Percentiles rank a stretch among this genome's conserved stretches.
phyloP scores from a whole-genome alignment of 2,113 vertebrate species.

The Entelurus aequoreus region DNA sequence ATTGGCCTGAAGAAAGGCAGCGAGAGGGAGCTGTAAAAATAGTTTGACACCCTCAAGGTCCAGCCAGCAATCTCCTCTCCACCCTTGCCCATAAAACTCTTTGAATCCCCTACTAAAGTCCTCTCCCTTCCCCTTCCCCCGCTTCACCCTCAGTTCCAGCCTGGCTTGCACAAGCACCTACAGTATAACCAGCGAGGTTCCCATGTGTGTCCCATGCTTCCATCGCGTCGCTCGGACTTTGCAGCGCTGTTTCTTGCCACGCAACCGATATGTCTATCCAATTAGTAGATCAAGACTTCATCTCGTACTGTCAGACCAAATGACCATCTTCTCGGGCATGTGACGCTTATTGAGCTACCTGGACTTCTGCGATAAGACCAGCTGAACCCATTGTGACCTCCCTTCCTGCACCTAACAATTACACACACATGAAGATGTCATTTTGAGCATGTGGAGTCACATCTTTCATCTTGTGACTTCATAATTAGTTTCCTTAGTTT shows the following conservation, averaged over 20 bases:
- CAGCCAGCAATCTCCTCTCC: slow-evolving; percentile 60
- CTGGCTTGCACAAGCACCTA: slow-evolving; percentile 4
- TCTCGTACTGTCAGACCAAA: slow-evolving; percentile 30
- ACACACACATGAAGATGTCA: slow-evolving; percentile 6
- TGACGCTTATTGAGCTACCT: slow-evolving; percentile 33
- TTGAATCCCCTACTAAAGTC: slow-evolving; percentile 52
- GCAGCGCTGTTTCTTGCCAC: slow-evolving; percentile 2
- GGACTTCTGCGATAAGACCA: slow-evolving; percentile 17
- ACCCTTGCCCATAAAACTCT: slow-evolving; percentile 66
- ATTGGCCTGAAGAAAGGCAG: slow-evolving; percentile 54
- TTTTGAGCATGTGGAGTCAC: not conserved
- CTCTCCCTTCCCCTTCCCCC: not conserved
- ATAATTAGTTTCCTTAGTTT: too few species aligned
- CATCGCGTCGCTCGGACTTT: slow-evolving; percentile 15
- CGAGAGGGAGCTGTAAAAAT: slow-evolving; percentile 70
- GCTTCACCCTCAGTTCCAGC: slow-evolving; percentile 25
- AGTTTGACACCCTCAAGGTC: slow-evolving; percentile 72
- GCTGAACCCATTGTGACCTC: slow-evolving; percentile 15
- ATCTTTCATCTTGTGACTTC: not conserved
- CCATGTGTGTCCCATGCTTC: slow-evolving; percentile 9
- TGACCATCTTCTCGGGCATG: slow-evolving; percentile 38
- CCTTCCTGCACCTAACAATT: not conserved
- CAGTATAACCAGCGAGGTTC: slow-evolving; percentile 19
- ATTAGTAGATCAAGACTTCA: slow-evolving; percentile 21
- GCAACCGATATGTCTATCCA: slow-evolving; percentile 4